Evolutionary conservation across 2,888 invertebrate genomes (phyloP), one percentile per base, ranked within the genome.

Genomic region (Chouioia cunea): DNA sequence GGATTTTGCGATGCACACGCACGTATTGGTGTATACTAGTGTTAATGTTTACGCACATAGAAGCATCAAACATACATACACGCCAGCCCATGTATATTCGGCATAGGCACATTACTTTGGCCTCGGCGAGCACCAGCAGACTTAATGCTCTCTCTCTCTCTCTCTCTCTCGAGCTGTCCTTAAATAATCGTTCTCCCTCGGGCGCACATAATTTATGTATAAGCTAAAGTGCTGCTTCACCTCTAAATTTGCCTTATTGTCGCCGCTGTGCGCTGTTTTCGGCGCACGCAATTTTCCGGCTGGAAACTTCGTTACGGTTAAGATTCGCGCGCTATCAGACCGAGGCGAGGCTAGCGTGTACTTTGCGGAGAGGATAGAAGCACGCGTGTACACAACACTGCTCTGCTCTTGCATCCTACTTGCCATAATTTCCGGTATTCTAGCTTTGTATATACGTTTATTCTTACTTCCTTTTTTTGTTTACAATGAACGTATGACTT

Each of bases 241-340:
- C 66, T 36, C 66, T 71, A 71, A 71, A 71, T 71, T 71, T 66
- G 27, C 71, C 71, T 71, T 71, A 71, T 71, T 71, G 71, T 71
- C 66, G 71, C 54, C 36, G 56, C 18, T 47, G 36, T 27, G 62
- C 60, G 53, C 59, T 60, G 59, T 70, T 70, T 70, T 65, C 70
- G 65, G 64, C 12, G 58, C 69, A 57, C 70, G 73, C 73, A 75
- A 74, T 75, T 75, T 75, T 72, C 75, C 70, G 52, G 36, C 71
- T 69, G 66, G 71, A 73, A 75, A 76, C 76, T 76, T 75, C 66
- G 74, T 73, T 75, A 76, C 75, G 75, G 77, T 77, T 75, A 79
- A 77, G 77, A 78, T 78, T 78, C 77, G 74, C 74, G 65, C 74
- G 70, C 74, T 74, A 74, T 76, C 74, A 72, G 71, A 66, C 63